A percentile compares a stretch with the other conserved stretches of the same genome.
phyloP scores from a whole-genome alignment of 2,113 vertebrate species.

The Ammodytes marinus region DNA sequence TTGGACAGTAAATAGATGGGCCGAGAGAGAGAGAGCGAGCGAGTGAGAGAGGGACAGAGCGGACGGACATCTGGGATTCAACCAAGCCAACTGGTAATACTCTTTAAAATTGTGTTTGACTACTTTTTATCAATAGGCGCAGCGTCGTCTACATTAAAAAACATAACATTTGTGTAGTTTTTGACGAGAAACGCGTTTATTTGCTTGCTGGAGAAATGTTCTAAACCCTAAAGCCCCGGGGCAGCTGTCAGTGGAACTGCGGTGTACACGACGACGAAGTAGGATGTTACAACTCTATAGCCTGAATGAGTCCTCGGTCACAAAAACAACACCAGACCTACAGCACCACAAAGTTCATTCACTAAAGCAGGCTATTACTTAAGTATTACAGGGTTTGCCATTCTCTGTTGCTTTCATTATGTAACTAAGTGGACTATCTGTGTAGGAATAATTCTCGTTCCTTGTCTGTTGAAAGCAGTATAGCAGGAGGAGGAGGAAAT shows the following conservation, averaged over 20 bases:
- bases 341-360: not conserved
- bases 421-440: constrained; percentile 49
- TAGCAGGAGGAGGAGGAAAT: constrained; percentile 45
- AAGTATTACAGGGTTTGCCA: constrained; percentile 25
- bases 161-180: not conserved
- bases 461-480: constrained; percentile 18
- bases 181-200: not conserved
- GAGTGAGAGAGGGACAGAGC: not conserved
- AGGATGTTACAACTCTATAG: not conserved
- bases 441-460: constrained; percentile 5
- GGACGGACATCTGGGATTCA: constrained; percentile 33
- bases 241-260: constrained; percentile 55
- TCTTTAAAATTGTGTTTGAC: not conserved
- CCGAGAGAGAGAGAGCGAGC: constrained; percentile 4
- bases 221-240: not conserved
- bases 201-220: not conserved
- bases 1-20: constrained; percentile 63
- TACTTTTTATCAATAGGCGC: not conserved
- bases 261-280: constrained; percentile 16
- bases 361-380: not conserved
- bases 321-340: not conserved
- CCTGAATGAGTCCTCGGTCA: not conserved
- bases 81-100: constrained; percentile 52
- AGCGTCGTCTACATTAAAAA: not conserved
- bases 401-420: constrained; percentile 49